Evolutionary conservation across 2,113 vertebrate genomes (phyloP).

Genomic region (Eurystomus gularis): DNA sequence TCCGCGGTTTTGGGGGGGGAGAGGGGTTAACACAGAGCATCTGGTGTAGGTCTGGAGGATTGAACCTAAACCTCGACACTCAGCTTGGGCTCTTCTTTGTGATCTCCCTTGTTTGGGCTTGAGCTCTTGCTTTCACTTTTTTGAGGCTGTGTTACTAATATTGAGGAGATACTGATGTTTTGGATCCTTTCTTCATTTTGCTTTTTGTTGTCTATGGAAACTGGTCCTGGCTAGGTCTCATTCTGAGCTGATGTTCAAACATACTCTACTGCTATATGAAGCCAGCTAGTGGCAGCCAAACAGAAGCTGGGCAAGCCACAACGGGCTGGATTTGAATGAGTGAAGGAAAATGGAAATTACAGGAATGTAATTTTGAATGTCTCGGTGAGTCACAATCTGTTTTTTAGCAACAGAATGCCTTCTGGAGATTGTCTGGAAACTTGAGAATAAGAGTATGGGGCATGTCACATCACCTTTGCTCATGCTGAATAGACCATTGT

Average conservation of each 20-base stretch:
- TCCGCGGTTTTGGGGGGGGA: too few species aligned
- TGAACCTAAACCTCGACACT: too few species aligned
- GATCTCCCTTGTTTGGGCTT: neutral
- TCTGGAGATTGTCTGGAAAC: neutral
- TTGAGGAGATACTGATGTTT: neutral
- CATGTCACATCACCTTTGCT: neutral
- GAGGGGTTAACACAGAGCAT: too few species aligned
- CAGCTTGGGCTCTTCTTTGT: neutral
- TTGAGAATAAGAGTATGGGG: neutral
- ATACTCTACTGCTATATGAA: neutral
- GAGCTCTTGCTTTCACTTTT: neutral
- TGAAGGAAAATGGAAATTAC: neutral
- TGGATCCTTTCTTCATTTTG: neutral
- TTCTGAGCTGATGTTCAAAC: neutral
- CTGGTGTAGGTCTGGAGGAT: too few species aligned
- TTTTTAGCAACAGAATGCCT: slow-evolving; percentile 1
- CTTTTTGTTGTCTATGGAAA: neutral
- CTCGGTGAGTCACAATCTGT: slow-evolving; percentile 21
- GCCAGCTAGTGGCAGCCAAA: neutral
- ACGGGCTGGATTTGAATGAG: neutral
- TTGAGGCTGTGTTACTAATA: neutral
- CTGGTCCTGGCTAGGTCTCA: neutral
- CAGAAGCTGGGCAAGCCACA: neutral
- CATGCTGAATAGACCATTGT: neutral
- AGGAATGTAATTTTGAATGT: neutral